These are phyloP conservation scores for Cyrtodaria siliqua DNA, from an alignment of 2,888 invertebrate genomes.

Conservation along the genomic window DNA sequence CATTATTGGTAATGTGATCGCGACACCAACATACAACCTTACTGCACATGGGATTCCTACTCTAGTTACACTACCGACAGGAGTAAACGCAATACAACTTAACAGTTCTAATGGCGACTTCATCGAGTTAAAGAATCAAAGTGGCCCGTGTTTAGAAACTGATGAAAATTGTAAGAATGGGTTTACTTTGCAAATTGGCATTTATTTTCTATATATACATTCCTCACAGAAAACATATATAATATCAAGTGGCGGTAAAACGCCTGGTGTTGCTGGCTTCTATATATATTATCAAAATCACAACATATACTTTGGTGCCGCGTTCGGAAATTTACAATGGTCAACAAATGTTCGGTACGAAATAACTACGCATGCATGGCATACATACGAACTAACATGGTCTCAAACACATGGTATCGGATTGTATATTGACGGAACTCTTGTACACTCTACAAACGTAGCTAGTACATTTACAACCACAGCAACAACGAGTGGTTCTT, in stretches of 20 bases:
- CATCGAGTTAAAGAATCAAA: slow-evolving; percentile 65
- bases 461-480: not conserved
- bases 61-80: slow-evolving; percentile 51
- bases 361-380: slow-evolving; percentile 30
- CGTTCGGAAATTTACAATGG: slow-evolving; percentile 9
- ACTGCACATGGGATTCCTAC: slow-evolving; percentile 67
- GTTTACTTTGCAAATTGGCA: slow-evolving; percentile 68
- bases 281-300: slow-evolving; percentile 17
- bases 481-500: not conserved
- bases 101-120: slow-evolving; percentile 63
- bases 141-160: slow-evolving; percentile 70
- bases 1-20: slow-evolving; percentile 66
- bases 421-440: slow-evolving; percentile 30
- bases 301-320: slow-evolving; percentile 5
- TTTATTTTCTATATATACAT: slow-evolving; percentile 61
- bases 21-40: slow-evolving; percentile 70
- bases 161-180: slow-evolving; percentile 66
- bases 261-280: not conserved
- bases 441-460: slow-evolving; percentile 6
- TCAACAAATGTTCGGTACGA: slow-evolving; percentile 2
- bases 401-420: slow-evolving; percentile 14
- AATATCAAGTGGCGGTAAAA: slow-evolving; percentile 73
- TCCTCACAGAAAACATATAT: slow-evolving; percentile 66
- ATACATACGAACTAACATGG: slow-evolving; percentile 36
- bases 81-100: slow-evolving; percentile 60